Percentiles rank a stretch among this genome's conserved stretches.
These are phyloP conservation scores for Caenorhabditis parvicauda DNA, from an alignment of 2,888 invertebrate species.

Conservation along the genomic window DNA sequence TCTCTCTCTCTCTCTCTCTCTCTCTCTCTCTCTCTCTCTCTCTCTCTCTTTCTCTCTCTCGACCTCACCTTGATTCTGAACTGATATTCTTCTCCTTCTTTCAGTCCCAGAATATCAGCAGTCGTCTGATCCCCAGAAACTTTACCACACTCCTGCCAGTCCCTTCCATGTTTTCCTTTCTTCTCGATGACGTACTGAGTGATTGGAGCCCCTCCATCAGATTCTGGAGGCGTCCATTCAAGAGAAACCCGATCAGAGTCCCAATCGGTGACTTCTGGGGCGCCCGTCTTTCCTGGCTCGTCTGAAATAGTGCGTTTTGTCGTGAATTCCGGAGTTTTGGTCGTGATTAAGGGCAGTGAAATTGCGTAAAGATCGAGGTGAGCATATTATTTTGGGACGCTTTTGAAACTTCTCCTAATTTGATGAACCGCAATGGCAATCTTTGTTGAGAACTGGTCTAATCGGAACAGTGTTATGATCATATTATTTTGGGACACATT, in stretches of 20 bases:
- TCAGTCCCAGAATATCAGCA: constrained; percentile 79
- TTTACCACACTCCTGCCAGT: constrained; percentile 61
- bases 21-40: neutral
- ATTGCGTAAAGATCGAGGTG: too few relatives aligned
- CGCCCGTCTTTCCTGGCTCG: constrained; percentile 86
- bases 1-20: neutral
- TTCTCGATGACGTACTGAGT: constrained; percentile 88
- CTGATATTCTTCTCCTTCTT: constrained; percentile 88
- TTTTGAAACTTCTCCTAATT: too few relatives aligned
- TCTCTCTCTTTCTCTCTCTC: too few relatives aligned
- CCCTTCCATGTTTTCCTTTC: constrained; percentile 70
- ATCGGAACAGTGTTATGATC: neutral
- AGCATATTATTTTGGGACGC: too few relatives aligned
- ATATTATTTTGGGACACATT: neutral
- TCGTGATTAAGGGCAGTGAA: too few relatives aligned
- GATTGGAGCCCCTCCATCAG: constrained; percentile 84
- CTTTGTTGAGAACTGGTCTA: too few relatives aligned
- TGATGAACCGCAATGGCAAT: too few relatives aligned
- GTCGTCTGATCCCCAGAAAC: constrained; percentile 41
- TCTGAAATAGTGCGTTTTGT: too few relatives aligned
- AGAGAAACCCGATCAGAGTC: constrained; percentile 93
- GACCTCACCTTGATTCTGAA: constrained; percentile 78
- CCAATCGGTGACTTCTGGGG: constrained; percentile 86
- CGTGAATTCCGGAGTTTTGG: too few relatives aligned
- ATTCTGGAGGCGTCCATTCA: constrained; percentile 84